Evolutionary conservation across 2,797 vertebrate genomes (phyloP).

Genomic region (Hydrophis major): DNA sequence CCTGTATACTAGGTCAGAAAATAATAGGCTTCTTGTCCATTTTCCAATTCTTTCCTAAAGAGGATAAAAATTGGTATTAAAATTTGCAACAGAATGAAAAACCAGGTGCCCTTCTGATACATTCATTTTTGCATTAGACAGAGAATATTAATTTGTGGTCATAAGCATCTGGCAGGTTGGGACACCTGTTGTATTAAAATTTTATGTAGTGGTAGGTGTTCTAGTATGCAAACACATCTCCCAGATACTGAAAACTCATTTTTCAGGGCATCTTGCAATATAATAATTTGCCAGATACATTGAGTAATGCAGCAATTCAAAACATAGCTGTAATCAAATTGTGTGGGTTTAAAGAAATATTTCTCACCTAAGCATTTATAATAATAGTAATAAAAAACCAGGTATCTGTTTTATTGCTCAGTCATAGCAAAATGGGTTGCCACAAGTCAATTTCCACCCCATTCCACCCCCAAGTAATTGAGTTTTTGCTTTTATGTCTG

Average conservation of each 20-base stretch:
- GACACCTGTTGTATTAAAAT: constrained; percentile 13
- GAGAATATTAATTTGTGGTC: constrained; percentile 1
- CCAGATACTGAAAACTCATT: background rate
- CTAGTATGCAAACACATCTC: background rate
- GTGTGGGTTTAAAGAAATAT: background rate
- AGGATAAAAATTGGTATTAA: background rate
- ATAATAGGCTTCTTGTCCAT: background rate
- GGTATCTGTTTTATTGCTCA: background rate
- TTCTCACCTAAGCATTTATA: background rate
- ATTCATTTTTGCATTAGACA: background rate
- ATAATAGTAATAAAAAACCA: background rate
- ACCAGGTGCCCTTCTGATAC: background rate
- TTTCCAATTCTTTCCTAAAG: background rate
- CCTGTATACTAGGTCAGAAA: background rate
- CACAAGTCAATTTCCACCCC: background rate
- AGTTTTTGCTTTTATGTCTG: background rate
- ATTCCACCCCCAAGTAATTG: background rate
- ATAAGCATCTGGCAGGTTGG: constrained; percentile 1
- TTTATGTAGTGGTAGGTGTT: background rate
- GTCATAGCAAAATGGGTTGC: background rate
- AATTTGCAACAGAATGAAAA: background rate
- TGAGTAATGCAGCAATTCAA: background rate
- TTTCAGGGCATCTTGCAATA: background rate
- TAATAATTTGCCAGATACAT: background rate
- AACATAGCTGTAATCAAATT: background rate